phyloP scores from a whole-genome alignment of 2,113 vertebrate species.

The Dasyornis broadbenti region DNA sequence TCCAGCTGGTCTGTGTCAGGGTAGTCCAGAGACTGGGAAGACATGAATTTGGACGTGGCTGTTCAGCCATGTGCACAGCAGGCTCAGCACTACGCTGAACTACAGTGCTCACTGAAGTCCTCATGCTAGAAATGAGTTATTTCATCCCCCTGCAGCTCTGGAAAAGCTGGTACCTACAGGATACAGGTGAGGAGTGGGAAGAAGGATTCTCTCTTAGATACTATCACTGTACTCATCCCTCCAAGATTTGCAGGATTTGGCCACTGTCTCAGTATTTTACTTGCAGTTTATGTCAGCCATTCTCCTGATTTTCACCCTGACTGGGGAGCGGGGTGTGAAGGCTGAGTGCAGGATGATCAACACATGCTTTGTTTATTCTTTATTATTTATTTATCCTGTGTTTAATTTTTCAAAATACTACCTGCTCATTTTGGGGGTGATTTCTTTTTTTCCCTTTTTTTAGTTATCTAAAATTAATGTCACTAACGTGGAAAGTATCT shows the following conservation, averaged over 20 bases:
- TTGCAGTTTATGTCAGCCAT: background rate
- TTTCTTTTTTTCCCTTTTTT: background rate
- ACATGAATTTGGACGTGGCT: background rate
- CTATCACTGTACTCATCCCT: background rate
- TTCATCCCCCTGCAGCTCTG: background rate
- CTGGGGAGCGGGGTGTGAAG: background rate
- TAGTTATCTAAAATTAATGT: background rate
- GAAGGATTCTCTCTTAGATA: background rate
- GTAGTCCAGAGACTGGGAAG: background rate
- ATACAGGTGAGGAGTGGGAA: background rate
- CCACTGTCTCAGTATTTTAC: background rate
- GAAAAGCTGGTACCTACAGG: background rate
- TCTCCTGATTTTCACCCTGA: background rate
- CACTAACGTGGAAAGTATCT: background rate
- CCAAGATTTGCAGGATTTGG: background rate
- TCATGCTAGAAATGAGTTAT: accelerated
- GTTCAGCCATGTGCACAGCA: background rate
- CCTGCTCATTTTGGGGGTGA: background rate
- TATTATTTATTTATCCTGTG: background rate
- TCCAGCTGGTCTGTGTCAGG: background rate
- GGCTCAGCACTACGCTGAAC: background rate
- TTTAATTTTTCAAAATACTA: background rate
- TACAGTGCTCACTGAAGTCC: background rate
- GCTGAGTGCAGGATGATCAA: background rate
- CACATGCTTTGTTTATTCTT: background rate